These are phyloP conservation scores for Poeciliopsis turrubarensis DNA, from an alignment of 2,113 vertebrate genomes.

Conservation along the genomic window DNA sequence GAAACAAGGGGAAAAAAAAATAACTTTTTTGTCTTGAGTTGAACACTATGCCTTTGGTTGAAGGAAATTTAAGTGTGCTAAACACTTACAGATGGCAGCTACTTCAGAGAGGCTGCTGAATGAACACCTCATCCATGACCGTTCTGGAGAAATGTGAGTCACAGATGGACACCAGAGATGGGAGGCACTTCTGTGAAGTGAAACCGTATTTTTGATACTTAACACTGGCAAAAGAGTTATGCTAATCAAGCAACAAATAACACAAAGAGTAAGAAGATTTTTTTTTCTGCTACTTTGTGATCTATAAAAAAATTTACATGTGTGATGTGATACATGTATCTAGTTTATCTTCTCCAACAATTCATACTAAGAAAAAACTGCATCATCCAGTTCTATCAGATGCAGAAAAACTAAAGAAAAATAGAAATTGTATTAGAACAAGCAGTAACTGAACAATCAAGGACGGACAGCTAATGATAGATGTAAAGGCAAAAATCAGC, in stretches of 20 bases:
- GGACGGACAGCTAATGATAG: no score
- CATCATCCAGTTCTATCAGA: no score
- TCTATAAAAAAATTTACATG: no score
- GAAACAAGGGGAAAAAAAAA: slow-evolving; percentile 12
- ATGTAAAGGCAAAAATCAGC: no score
- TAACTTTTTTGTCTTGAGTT: background rate
- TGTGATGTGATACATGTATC: background rate
- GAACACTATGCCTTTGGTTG: slow-evolving; percentile 25
- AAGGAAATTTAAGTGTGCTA: slow-evolving; percentile 39
- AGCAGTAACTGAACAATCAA: no score
- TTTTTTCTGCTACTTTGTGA: slow-evolving; percentile 1
- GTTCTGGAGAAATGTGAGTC: slow-evolving; percentile 34
- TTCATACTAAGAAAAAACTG: background rate
- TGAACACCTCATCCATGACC: slow-evolving; percentile 46
- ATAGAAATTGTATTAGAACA: no score
- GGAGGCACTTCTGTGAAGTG: slow-evolving; percentile 54
- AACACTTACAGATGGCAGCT: slow-evolving; percentile 43
- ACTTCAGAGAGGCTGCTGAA: slow-evolving; percentile 42
- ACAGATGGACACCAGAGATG: slow-evolving; percentile 52
- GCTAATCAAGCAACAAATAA: slow-evolving; percentile 32
- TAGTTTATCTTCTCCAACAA: background rate
- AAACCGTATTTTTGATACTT: slow-evolving; percentile 51
- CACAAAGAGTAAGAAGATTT: slow-evolving; percentile 19
- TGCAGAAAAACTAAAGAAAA: no score
- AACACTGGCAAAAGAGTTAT: slow-evolving; percentile 43